These are phyloP conservation scores for Sternotherus odoratus DNA, from an alignment of 2,797 vertebrate genomes.

Conservation along the genomic window DNA sequence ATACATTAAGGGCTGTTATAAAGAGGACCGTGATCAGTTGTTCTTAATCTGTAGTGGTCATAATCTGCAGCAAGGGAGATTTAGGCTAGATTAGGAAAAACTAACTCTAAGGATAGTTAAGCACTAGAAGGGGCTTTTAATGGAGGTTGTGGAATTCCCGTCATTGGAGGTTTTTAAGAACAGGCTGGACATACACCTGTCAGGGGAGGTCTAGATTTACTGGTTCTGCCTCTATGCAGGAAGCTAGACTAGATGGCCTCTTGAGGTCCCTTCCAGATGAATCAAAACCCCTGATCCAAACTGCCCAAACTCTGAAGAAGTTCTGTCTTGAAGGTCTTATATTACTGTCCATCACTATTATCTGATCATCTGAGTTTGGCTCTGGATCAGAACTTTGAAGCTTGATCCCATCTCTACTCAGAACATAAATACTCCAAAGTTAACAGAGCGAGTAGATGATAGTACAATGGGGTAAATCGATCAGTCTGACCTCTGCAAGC, in stretches of 20 bases:
- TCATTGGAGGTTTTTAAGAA: neutral
- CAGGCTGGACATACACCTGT: neutral
- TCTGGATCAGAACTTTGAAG: neutral
- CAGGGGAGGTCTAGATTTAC: neutral
- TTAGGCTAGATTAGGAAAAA: neutral
- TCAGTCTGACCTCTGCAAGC: neutral
- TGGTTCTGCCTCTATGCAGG: neutral
- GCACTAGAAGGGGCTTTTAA: neutral
- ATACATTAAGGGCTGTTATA: neutral
- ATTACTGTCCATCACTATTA: neutral
- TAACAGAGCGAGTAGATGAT: accelerated
- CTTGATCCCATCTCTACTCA: neutral
- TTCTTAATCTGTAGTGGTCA: no score
- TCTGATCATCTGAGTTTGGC: accelerated
- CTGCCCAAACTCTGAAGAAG: neutral
- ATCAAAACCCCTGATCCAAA: neutral
- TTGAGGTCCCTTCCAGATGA: neutral
- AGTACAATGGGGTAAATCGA: neutral
- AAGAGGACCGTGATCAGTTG: neutral
- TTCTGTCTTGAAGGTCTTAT: neutral
- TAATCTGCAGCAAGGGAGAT: neutral
- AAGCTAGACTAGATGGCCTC: neutral
- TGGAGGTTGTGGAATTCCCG: neutral
- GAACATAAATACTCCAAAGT: accelerated
- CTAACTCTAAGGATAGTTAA: neutral